These are phyloP conservation scores for Therioaphis trifolii DNA, from an alignment of 2,888 invertebrate species.

Conservation along the genomic window DNA sequence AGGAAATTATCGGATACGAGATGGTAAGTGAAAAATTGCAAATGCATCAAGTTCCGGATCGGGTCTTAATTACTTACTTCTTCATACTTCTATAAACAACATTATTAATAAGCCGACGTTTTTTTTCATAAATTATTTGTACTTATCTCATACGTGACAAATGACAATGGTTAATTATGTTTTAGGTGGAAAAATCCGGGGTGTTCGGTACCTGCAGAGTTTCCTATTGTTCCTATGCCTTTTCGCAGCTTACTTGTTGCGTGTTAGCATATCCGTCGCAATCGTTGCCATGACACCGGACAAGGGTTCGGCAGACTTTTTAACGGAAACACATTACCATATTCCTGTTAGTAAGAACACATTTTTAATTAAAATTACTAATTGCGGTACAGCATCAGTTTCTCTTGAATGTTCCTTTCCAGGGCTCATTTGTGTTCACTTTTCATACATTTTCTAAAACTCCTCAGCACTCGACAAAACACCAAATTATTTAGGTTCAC, in stretches of 20 bases:
- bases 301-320: conserved; percentile 24
- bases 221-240: conserved; percentile 64
- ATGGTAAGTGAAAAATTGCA: too few relatives aligned
- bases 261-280: conserved; percentile 65
- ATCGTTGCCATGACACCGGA: conserved; percentile 65
- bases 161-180: background rate
- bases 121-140: too few relatives aligned
- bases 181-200: conserved; percentile 56
- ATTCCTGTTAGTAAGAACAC: conserved; percentile 52
- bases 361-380: background rate
- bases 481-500: background rate
- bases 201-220: conserved; percentile 65
- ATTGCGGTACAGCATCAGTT: background rate
- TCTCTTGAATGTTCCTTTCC: background rate
- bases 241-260: conserved; percentile 64
- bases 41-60: too few relatives aligned
- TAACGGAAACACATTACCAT: conserved; percentile 41
- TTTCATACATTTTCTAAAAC: background rate
- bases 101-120: too few relatives aligned
- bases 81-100: too few relatives aligned
- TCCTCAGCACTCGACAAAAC: background rate
- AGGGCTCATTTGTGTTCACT: background rate
- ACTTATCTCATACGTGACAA: too few relatives aligned
- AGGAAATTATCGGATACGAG: too few relatives aligned
- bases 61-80: too few relatives aligned